Base-by-base conservation (phyloP, 2,888 invertebrate genomes). In the Nezara viridula region DNA sequence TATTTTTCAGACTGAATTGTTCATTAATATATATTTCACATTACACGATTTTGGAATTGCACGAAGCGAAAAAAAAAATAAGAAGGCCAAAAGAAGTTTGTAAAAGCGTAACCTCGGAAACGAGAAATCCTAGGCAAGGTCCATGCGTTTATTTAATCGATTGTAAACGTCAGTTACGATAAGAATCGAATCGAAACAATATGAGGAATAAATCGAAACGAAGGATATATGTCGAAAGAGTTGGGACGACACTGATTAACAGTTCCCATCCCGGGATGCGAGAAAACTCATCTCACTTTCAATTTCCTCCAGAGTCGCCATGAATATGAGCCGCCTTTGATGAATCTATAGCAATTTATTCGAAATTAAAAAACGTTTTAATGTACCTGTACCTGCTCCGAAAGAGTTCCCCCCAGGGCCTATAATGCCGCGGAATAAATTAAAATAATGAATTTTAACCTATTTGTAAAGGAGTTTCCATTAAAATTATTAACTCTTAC, bases 241-340 rank as follows among this genome's bases (percentile, higher is more conserved):
- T 0, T 16, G 21, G 21, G 32, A 9, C 19, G n/a, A 14, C 6
- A n/a, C 10, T 37, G 7, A 81, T 47, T 81, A 44, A n/a, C 24
- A 10, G 12, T 60, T 47, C 81, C 81, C 81, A 40, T 14, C 81
- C 44, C 16, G 16, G n/a, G 81, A 44, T 44, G 81, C 40, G 81
- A 81, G 81, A 47, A 81, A 81, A 81, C 81, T 81, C 81, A 81
- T 81, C n/a, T 47, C 81, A 47, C 32, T 81, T 81, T 81, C 44
- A 81, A 81, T 81, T 81, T 81, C n/a, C 81, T 24, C n/a, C 6
- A 44, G 40, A 12, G 12, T 16, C 40, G 40, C 12, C 5, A 37
- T 77, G 44, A n/a, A 81, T 77, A 81, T 81, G 81, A 81, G 81
- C 81, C 81, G 81, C 81, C 81, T 81, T 81, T 81, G 81, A 81